phyloP scores from a whole-genome alignment of 2,888 invertebrate species.

The Chrysodeixis includens region DNA sequence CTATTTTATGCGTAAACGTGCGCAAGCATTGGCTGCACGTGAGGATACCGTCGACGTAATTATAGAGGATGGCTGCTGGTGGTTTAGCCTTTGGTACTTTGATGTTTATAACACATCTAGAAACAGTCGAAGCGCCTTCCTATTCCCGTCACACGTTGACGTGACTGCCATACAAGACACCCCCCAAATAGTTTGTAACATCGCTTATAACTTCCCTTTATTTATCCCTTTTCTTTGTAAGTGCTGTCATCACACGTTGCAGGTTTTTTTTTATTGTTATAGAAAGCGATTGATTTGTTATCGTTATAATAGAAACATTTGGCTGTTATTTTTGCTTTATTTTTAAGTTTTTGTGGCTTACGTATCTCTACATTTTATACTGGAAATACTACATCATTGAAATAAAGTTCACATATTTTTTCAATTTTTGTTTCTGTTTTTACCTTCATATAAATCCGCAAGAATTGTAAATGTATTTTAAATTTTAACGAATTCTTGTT shows the following conservation, averaged over 20 bases:
- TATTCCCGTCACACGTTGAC: slow-evolving; percentile 3
- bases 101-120: not conserved
- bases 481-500: not conserved
- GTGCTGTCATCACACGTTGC: slow-evolving; percentile 5
- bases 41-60: too few relatives aligned
- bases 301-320: too few relatives aligned
- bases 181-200: slow-evolving; percentile 2
- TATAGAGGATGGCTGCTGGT: too few relatives aligned
- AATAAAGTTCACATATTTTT: not conserved
- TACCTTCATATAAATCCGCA: not conserved
- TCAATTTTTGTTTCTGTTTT: not conserved
- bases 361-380: not conserved
- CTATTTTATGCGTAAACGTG: too few relatives aligned
- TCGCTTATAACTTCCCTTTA: slow-evolving; percentile 7
- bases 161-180: not conserved
- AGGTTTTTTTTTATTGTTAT: not conserved
- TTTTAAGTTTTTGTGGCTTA: not conserved
- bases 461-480: not conserved
- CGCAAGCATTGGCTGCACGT: too few relatives aligned
- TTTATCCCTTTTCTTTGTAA: slow-evolving; percentile 7
- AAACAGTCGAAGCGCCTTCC: not conserved
- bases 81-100: too few relatives aligned
- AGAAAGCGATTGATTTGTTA: not conserved
- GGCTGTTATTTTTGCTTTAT: too few relatives aligned
- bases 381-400: not conserved